A percentile compares a stretch with the other conserved stretches of the same genome.
phyloP scores from a whole-genome alignment of 2,797 vertebrate genomes.

The Mycteria americana region DNA sequence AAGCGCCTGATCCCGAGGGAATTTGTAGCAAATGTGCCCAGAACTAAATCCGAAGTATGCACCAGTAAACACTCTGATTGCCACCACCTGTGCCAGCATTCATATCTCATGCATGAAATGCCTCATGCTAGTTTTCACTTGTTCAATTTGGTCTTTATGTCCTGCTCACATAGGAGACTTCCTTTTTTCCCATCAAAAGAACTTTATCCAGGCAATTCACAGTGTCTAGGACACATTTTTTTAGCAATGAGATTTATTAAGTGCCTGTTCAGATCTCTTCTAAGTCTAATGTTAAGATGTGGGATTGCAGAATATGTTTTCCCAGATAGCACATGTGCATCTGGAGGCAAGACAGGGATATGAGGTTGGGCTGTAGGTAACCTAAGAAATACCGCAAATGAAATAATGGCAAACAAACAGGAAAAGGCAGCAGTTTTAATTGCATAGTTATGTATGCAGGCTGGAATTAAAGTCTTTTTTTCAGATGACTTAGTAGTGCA shows the following conservation, averaged over 20 bases:
- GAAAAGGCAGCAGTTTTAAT: not conserved
- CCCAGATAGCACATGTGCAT: not conserved
- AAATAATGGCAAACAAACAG: not conserved
- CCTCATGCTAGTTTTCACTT: not conserved
- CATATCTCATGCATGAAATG: not conserved
- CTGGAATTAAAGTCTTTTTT: not conserved
- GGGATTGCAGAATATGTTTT: not conserved
- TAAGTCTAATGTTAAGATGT: not conserved
- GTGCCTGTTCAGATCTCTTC: not conserved
- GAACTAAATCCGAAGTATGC: not conserved
- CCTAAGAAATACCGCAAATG: not conserved
- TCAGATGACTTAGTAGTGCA: not conserved
- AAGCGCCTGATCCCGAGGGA: not conserved
- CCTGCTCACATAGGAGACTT: not conserved
- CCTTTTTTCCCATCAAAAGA: not conserved
- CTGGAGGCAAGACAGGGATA: not conserved
- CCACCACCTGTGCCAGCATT: not conserved
- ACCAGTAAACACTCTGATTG: not conserved
- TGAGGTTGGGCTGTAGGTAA: not conserved
- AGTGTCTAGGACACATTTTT: not conserved
- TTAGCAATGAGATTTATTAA: not conserved
- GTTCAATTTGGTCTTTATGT: not conserved
- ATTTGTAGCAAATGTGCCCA: not conserved
- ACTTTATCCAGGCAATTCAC: not conserved
- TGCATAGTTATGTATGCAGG: not conserved